Percentiles rank a stretch among this genome's conserved stretches.
phyloP scores from a whole-genome alignment of 2,797 vertebrate genomes.

The Adrianichthys oophorus region DNA sequence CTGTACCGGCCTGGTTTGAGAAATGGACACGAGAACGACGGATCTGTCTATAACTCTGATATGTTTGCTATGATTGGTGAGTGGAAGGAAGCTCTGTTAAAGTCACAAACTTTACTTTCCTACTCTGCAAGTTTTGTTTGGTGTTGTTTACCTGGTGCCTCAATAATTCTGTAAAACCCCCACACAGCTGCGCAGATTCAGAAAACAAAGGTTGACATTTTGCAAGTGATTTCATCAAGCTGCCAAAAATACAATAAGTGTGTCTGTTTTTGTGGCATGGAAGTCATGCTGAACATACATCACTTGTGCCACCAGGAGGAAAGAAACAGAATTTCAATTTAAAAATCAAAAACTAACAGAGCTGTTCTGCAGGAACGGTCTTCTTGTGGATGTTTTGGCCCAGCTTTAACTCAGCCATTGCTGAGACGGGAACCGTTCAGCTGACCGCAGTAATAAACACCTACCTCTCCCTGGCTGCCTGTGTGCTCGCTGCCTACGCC shows the following conservation, averaged over 20 bases:
- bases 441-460: constrained; percentile 88
- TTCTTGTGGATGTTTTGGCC: constrained; percentile 99
- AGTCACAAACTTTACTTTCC: too few relatives aligned
- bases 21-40: constrained; percentile 83
- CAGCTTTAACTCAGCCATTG: constrained; percentile 95
- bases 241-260: too few relatives aligned
- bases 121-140: too few relatives aligned
- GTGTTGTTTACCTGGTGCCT: too few relatives aligned
- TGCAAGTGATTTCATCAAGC: too few relatives aligned
- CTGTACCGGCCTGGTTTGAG: constrained; percentile 84
- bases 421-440: constrained; percentile 39
- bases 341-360: neutral
- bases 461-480: constrained; percentile 89
- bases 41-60: constrained; percentile 91
- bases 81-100: constrained; percentile 25
- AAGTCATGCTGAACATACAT: neutral
- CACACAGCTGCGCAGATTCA: too few relatives aligned
- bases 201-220: too few relatives aligned
- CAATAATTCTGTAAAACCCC: too few relatives aligned
- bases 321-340: neutral
- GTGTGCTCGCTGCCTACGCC: constrained; percentile 85
- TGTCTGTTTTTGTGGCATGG: too few relatives aligned
- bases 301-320: constrained; percentile 54
- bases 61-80: constrained; percentile 97
- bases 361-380: constrained; percentile 83